These are phyloP conservation scores for Erpetoichthys calabaricus DNA, from an alignment of 2,797 vertebrate genomes.

Conservation along the genomic window DNA sequence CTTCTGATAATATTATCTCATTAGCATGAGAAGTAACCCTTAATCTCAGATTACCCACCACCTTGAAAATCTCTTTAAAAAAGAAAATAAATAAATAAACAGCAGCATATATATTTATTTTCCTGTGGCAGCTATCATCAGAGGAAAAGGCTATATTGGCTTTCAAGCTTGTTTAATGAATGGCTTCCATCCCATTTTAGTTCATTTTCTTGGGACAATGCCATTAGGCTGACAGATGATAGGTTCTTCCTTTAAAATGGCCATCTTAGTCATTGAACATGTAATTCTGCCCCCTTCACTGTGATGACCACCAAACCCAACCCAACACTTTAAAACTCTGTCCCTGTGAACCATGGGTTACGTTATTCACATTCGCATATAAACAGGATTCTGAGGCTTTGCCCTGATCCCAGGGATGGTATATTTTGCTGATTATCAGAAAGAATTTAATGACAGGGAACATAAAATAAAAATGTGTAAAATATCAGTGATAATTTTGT, in stretches of 20 bases:
- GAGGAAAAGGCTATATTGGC: conserved; percentile 21
- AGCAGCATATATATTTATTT: conserved; percentile 46
- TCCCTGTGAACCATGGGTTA: conserved; percentile 3
- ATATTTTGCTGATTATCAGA: too few relatives aligned
- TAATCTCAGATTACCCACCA: conserved; percentile 29
- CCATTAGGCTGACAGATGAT: conserved; percentile 61
- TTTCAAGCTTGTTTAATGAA: conserved; percentile 35
- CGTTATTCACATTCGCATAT: conserved; percentile 10
- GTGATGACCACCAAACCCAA: background rate
- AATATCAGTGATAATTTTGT: too few relatives aligned
- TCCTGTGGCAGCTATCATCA: conserved; percentile 28
- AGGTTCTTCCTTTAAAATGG: conserved; percentile 43
- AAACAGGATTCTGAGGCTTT: background rate
- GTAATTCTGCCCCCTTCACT: conserved; percentile 27
- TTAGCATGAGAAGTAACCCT: conserved; percentile 29
- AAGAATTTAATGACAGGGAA: too few relatives aligned
- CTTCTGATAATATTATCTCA: conserved; percentile 28
- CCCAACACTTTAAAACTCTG: too few relatives aligned
- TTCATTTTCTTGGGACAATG: conserved; percentile 47
- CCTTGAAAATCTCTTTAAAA: conserved; percentile 32
- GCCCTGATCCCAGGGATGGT: too few relatives aligned
- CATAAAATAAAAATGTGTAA: too few relatives aligned
- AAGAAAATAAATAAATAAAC: conserved; percentile 35
- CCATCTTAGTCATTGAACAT: conserved; percentile 54
- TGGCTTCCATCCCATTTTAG: conserved; percentile 44